Percentiles rank a stretch among this genome's conserved stretches.
phyloP scores from a whole-genome alignment of 2,888 invertebrate species.

The Platypus cylindrus region DNA sequence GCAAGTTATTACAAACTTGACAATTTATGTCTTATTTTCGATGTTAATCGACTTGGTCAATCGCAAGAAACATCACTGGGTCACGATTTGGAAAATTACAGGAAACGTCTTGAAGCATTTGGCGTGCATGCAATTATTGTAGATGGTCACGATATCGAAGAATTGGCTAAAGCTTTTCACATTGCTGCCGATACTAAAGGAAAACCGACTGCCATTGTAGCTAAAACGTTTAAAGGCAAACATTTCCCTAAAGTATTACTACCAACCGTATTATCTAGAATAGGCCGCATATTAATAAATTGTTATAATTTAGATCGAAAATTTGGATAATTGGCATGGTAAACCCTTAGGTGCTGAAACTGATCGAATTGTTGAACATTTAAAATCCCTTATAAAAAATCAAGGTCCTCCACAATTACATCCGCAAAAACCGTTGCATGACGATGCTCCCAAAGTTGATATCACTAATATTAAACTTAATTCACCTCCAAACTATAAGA shows the following conservation, averaged over 20 bases:
- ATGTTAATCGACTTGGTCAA: constrained; percentile 94
- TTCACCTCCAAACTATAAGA: constrained; percentile 70
- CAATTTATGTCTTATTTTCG: constrained; percentile 93
- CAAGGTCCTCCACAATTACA: constrained; percentile 47
- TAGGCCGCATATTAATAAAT: neutral
- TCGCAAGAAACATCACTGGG: constrained; percentile 90
- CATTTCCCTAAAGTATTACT: constrained; percentile 52
- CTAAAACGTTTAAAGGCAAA: constrained; percentile 92
- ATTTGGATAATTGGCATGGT: constrained; percentile 95
- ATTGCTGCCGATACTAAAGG: constrained; percentile 61
- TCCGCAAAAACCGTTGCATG: constrained; percentile 49
- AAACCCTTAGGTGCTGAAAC: constrained; percentile 83
- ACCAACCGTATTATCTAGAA: neutral
- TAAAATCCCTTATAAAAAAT: constrained; percentile 56
- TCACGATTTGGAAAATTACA: constrained; percentile 81
- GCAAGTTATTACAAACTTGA: constrained; percentile 90
- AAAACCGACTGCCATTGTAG: constrained; percentile 85
- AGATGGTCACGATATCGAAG: constrained; percentile 93
- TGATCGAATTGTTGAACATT: constrained; percentile 52
- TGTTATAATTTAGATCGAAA: constrained; percentile 51
- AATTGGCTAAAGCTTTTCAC: constrained; percentile 78
- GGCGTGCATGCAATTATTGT: constrained; percentile 85
- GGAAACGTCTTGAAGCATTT: constrained; percentile 76
- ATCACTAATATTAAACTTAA: constrained; percentile 60
- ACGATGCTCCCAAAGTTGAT: constrained; percentile 60